Percentiles rank a stretch among this genome's conserved stretches.
These are phyloP conservation scores for Montifringilla adamsi DNA, from an alignment of 2,113 vertebrate species.

Conservation along the genomic window DNA sequence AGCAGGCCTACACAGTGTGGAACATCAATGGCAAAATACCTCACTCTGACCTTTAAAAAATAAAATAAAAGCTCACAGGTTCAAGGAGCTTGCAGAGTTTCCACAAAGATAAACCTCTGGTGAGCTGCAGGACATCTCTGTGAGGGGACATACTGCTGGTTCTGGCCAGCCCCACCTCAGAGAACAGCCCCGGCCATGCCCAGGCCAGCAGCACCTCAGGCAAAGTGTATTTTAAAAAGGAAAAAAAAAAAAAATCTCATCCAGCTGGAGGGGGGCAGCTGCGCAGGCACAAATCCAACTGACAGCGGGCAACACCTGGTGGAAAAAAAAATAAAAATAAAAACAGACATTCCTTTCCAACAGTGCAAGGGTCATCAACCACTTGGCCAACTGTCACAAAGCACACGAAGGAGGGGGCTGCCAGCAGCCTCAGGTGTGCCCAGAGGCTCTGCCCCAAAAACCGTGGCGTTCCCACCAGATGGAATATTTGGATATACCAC, in stretches of 20 bases:
- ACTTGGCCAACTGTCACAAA: not conserved
- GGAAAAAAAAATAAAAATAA: not conserved
- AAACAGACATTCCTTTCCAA: not conserved
- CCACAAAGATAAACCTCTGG: not conserved
- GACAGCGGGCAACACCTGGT: fast-evolving
- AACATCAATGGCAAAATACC: fast-evolving
- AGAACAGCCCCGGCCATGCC: fast-evolving
- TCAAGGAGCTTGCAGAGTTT: not conserved
- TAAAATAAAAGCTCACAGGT: not conserved
- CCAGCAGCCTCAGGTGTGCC: not conserved
- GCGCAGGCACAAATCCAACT: fast-evolving
- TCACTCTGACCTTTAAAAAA: not conserved
- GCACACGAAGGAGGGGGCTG: fast-evolving
- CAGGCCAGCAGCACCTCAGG: too few species aligned
- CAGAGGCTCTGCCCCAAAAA: not conserved
- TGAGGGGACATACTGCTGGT: not conserved
- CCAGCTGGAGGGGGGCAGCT: not conserved
- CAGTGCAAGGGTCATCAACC: fast-evolving
- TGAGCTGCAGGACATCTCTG: not conserved
- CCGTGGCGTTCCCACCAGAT: not conserved
- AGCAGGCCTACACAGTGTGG: fast-evolving
- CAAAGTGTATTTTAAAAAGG: not conserved
- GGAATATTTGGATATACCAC: fast-evolving
- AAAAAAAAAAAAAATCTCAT: not conserved
- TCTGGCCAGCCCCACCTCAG: not conserved